A percentile compares a stretch with the other conserved stretches of the same genome.
These are phyloP conservation scores for Popillia japonica DNA, from an alignment of 1,140 invertebrate species.

Conservation along the genomic window DNA sequence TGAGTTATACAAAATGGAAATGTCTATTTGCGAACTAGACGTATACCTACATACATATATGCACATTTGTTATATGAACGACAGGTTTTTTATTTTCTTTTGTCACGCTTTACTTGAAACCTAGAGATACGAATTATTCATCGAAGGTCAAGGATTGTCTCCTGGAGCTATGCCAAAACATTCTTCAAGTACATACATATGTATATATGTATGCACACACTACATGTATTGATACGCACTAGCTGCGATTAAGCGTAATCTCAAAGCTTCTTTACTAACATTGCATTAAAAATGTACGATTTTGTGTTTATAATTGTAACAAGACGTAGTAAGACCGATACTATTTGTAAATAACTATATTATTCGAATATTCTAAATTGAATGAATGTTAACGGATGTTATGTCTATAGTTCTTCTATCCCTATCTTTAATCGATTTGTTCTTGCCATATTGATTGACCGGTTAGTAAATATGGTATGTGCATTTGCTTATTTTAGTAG, in stretches of 20 bases:
- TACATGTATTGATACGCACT: no score
- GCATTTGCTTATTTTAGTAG: background rate
- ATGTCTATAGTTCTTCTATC: background rate
- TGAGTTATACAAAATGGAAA: no score
- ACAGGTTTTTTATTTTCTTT: no score
- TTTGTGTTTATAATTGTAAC: background rate
- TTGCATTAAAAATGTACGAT: background rate
- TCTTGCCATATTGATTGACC: conserved; percentile 13
- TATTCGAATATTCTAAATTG: background rate
- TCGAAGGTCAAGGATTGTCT: background rate
- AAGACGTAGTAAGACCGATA: background rate
- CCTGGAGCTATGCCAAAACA: background rate
- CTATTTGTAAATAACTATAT: background rate
- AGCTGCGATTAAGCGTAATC: no score
- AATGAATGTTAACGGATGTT: background rate
- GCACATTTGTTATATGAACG: no score
- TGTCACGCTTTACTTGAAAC: no score
- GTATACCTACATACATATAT: no score
- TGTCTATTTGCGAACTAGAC: no score
- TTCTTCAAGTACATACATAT: background rate
- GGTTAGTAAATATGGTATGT: conserved; percentile 8
- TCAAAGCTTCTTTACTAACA: no score
- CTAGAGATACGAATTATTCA: background rate
- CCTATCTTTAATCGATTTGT: background rate
- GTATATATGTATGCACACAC: background rate